Percentiles rank a stretch among this genome's conserved stretches.
These are phyloP conservation scores for Sarcophaga bullata DNA, from an alignment of 1,140 invertebrate species.

Conservation along the genomic window DNA sequence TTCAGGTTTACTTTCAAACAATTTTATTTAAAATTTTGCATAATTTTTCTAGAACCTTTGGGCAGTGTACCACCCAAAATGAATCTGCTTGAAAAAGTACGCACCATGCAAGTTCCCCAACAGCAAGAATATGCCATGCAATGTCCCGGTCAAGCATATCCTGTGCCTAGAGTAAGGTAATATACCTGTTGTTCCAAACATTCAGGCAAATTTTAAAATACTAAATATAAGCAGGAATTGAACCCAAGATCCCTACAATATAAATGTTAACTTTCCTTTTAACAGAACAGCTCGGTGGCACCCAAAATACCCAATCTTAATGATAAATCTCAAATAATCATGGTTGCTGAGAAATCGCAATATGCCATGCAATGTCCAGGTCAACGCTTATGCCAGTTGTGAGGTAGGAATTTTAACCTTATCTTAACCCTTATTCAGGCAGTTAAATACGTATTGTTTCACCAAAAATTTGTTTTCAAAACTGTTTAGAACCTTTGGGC, in stretches of 20 bases:
- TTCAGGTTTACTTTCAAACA: neutral
- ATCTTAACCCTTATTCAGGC: neutral
- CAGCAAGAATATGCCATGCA: constrained; percentile 69
- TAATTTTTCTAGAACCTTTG: constrained; percentile 49
- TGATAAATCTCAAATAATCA: constrained; percentile 69
- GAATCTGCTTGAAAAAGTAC: constrained; percentile 67
- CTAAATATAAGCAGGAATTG: too few relatives aligned
- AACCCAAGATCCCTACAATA: neutral
- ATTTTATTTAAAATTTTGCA: neutral
- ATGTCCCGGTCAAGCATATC: constrained; percentile 77
- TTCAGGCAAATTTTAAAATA: constrained; percentile 30
- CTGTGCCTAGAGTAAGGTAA: constrained; percentile 75
- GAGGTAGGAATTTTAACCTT: constrained; percentile 66
- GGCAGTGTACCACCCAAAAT: constrained; percentile 67
- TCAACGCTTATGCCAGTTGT: constrained; percentile 73
- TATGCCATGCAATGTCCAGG: constrained; percentile 73
- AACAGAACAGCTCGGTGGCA: constrained; percentile 60
- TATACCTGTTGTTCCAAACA: constrained; percentile 15
- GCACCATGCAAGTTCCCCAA: constrained; percentile 69
- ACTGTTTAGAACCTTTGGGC: constrained; percentile 52
- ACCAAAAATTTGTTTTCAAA: constrained; percentile 7
- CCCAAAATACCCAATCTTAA: constrained; percentile 66
- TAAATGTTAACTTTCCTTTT: constrained; percentile 29
- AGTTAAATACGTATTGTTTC: constrained; percentile 4
- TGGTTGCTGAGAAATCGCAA: constrained; percentile 69